Percentiles rank a stretch among this genome's conserved stretches.
phyloP scores from a whole-genome alignment of 2,888 invertebrate genomes.

The Pammene fasciana region DNA sequence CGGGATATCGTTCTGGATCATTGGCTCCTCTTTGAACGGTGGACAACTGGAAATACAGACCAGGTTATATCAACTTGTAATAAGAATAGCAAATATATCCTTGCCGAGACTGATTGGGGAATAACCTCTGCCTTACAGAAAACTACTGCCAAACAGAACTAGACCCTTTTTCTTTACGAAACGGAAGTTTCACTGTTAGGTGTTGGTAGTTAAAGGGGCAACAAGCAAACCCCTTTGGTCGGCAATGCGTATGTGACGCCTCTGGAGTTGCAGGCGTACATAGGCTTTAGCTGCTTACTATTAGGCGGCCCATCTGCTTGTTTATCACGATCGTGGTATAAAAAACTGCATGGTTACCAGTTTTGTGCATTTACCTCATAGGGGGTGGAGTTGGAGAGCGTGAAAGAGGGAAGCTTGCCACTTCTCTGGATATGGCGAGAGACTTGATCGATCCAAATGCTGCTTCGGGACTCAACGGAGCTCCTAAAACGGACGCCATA shows the following conservation, averaged over 20 bases:
- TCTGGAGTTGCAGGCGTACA: too few relatives aligned
- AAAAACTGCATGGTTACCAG: not conserved
- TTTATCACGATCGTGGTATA: too few relatives aligned
- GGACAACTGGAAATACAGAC: constrained; percentile 66
- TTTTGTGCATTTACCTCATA: constrained; percentile 64
- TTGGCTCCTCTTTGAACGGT: constrained; percentile 73
- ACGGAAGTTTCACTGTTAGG: too few relatives aligned
- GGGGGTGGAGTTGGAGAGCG: constrained; percentile 89
- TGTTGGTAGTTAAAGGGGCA: too few relatives aligned
- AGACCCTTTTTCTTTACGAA: too few relatives aligned
- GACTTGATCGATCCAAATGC: constrained; percentile 90
- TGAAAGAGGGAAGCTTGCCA: constrained; percentile 90
- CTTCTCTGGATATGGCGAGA: constrained; percentile 87
- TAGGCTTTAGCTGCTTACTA: too few relatives aligned
- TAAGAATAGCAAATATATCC: too few relatives aligned
- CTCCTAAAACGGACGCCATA: constrained; percentile 86
- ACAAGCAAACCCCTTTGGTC: too few relatives aligned
- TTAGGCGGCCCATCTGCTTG: too few relatives aligned
- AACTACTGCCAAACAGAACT: not conserved
- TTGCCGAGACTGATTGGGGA: too few relatives aligned
- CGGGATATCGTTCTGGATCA: constrained; percentile 68
- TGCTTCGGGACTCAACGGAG: constrained; percentile 88
- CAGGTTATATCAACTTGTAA: not conserved
- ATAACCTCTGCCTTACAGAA: not conserved
- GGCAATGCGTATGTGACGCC: too few relatives aligned